Conservation (phyloP, 2,113 vertebrate species). For the Silurus asotus region DNA sequence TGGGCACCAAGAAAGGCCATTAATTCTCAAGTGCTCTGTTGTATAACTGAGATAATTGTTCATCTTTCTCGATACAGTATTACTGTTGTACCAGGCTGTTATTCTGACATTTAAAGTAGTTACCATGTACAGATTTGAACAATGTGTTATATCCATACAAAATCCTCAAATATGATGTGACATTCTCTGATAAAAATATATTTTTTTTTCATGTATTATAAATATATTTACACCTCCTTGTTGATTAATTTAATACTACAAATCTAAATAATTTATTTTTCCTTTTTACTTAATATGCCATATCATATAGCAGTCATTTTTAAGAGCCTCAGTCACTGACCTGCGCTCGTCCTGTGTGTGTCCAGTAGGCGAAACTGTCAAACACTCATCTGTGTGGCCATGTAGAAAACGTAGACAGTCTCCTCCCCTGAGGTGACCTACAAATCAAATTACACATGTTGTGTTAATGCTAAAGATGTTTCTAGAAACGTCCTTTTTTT, state of each 20-base stretch:
- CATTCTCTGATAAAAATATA: neutral
- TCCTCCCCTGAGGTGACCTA: conserved; percentile 90
- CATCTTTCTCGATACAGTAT: too few species aligned
- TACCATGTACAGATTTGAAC: neutral
- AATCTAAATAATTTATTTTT: neutral
- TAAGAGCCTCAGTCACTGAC: conserved; percentile 63
- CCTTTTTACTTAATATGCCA: neutral
- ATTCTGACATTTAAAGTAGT: too few species aligned
- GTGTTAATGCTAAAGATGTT: neutral
- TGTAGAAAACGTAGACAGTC: conserved; percentile 88
- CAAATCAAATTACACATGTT: conserved; percentile 4
- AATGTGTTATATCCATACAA: neutral
- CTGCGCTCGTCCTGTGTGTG: conserved; percentile 85
- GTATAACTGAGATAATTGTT: too few species aligned
- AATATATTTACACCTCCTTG: neutral
- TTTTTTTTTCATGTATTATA: neutral
- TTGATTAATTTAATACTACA: neutral
- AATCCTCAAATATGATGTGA: neutral
- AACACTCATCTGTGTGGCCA: conserved; percentile 89
- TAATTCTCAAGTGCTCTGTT: too few species aligned
- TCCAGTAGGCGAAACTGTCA: conserved; percentile 83
- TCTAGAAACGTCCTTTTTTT: neutral
- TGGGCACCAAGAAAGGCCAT: too few species aligned
- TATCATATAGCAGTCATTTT: neutral
- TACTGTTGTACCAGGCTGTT: too few species aligned